phyloP scores from a whole-genome alignment of 2,113 vertebrate genomes.

The Tachysurus fulvidraco region DNA sequence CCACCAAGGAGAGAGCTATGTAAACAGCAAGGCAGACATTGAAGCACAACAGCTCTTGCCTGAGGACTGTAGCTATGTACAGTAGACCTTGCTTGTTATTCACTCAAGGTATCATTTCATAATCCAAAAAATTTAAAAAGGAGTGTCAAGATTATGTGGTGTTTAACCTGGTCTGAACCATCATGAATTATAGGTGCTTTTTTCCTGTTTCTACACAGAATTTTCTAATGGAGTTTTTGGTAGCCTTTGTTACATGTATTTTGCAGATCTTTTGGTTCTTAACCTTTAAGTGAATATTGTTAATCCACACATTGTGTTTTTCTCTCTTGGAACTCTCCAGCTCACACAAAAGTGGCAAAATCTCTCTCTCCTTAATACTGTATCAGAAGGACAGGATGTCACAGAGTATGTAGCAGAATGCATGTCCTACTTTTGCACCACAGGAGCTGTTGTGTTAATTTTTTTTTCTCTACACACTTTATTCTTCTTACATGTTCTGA shows the following conservation, averaged over 20 bases:
- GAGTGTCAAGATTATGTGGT: constrained; percentile 27
- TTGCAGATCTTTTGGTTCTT: constrained; percentile 59
- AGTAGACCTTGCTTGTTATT: constrained; percentile 24
- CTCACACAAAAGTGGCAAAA: constrained; percentile 53
- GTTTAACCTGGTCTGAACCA: constrained; percentile 46
- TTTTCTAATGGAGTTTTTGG: constrained; percentile 69
- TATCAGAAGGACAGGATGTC: constrained; percentile 66
- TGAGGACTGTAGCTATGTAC: constrained; percentile 53
- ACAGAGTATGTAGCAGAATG: constrained; percentile 72
- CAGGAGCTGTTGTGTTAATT: constrained; percentile 22
- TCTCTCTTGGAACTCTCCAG: constrained; percentile 38
- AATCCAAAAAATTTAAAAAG: constrained; percentile 18
- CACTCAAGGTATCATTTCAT: constrained; percentile 18
- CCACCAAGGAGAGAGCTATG: constrained; percentile 36
- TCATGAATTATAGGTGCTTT: constrained; percentile 66
- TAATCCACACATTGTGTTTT: constrained; percentile 53
- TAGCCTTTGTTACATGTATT: constrained; percentile 71
- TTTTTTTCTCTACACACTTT: constrained; percentile 16
- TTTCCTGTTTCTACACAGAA: constrained; percentile 50
- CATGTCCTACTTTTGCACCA: constrained; percentile 58
- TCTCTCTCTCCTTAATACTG: constrained; percentile 57
- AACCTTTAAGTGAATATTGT: constrained; percentile 60
- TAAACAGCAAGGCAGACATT: constrained; percentile 51
- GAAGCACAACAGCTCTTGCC: constrained; percentile 69
- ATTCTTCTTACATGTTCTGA: constrained; percentile 63